Conservation (phyloP, 1,140 invertebrate species). For the Adoxophyes honmai region DNA sequence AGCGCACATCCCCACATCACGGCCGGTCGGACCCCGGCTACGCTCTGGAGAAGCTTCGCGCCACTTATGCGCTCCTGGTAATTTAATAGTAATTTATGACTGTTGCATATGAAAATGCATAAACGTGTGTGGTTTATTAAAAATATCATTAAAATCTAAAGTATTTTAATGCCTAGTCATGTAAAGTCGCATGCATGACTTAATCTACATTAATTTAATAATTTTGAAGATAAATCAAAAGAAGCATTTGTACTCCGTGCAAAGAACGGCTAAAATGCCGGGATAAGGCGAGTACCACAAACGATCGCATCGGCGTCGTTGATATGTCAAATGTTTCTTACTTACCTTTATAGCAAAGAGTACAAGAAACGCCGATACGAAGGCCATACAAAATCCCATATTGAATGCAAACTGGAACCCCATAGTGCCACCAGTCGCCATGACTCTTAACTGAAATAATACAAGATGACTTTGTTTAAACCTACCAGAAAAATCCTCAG, state of each 20-base stretch:
- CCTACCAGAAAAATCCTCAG: slow-evolving; percentile 17
- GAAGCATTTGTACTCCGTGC: no score
- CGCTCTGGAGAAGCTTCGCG: slow-evolving; percentile 79
- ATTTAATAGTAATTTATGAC: slow-evolving; percentile 10
- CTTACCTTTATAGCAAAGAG: slow-evolving; percentile 82
- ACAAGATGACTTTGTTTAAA: slow-evolving; percentile 23
- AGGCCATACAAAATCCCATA: slow-evolving; percentile 82
- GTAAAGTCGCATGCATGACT: no score
- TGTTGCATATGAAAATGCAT: no score
- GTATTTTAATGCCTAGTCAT: no score
- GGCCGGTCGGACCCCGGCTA: slow-evolving; percentile 85
- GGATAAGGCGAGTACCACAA: no score
- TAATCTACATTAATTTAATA: no score
- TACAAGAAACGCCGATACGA: slow-evolving; percentile 86
- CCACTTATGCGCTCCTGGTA: slow-evolving; percentile 75
- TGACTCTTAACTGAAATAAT: slow-evolving; percentile 59
- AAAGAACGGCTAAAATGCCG: no score
- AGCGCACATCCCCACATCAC: slow-evolving; percentile 85
- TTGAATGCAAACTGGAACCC: slow-evolving; percentile 82
- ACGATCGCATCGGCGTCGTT: no score
- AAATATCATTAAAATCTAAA: no score
- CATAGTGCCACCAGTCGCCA: slow-evolving; percentile 76
- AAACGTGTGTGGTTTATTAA: no score
- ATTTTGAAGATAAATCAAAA: no score
- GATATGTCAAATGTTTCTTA: slow-evolving; percentile 39